Evolutionary conservation across 2,113 vertebrate species (phyloP).

Genomic region (Arvicanthis niloticus): DNA sequence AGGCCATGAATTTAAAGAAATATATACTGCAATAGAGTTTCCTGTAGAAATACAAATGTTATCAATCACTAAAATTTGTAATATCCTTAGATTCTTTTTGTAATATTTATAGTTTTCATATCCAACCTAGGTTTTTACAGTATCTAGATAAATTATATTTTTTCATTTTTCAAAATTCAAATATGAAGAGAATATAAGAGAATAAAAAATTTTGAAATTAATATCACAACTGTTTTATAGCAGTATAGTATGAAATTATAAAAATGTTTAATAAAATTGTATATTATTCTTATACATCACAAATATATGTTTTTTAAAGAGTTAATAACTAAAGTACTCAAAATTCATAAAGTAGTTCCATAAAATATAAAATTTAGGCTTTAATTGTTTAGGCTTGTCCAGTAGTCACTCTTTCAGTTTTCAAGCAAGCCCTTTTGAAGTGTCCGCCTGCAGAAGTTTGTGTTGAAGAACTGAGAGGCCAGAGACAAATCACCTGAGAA

Average conservation of each 20-base stretch:
- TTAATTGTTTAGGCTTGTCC: background rate
- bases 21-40: background rate
- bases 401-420: background rate
- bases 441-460: background rate
- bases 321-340: conserved; percentile 23
- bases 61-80: background rate
- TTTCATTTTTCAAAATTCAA: conserved; percentile 39
- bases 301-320: background rate
- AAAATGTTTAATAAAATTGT: background rate
- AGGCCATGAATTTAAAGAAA: conserved; percentile 2
- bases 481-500: background rate
- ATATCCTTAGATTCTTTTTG: conserved; percentile 12
- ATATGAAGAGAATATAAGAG: background rate
- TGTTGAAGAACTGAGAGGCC: background rate
- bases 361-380: background rate
- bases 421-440: background rate
- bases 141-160: conserved; percentile 6
- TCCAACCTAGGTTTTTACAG: background rate
- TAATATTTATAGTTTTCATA: background rate
- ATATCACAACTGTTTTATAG: conserved; percentile 3
- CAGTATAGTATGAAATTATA: background rate
- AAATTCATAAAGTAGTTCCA: background rate
- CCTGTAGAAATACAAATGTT: background rate
- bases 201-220: background rate
- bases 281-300: conserved; percentile 14